Base-by-base conservation (phyloP, 53 echinoderm and acorn worm genomes). In the Astropecten irregularis region DNA sequence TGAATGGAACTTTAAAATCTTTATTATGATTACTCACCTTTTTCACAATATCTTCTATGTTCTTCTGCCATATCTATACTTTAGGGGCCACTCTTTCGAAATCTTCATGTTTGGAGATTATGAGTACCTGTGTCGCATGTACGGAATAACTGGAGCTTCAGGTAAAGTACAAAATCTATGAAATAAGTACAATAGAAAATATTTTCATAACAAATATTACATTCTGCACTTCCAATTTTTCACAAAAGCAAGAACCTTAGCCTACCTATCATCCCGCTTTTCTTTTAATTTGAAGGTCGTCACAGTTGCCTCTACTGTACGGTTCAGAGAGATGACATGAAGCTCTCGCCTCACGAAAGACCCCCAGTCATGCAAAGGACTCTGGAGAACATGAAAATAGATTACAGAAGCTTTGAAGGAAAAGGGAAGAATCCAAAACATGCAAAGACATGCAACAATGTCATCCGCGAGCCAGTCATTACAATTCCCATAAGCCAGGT, bases 291-390 rank as follows among this genome's bases (percentile, higher is more conserved):
- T n/a, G n/a, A n/a, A 89, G 89, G 84, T 65, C 76, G 76, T 13
- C 89, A 89, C 84, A 51, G 73, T 63, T 89, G 89, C 63, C 38
- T 89, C n/a, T 89, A 63, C 25, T 89, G 89, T 35, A 29, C 49
- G 25, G 23, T 54, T 9, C 52, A 83, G 1, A 84, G 52, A 40
- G 28, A 31, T 4, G 53, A 89, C 2, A 87, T 87, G 87, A 48
- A 71, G 19, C 0, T 28, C 15, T 15, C 16, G n/a, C 51, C 0
- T 16, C 50, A 19, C 26, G n/a, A 27, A 2, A 49, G 51, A 50
- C 28, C 15, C 8, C 49, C 59, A 0, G 48, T 61, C 20, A 21
- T 40, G n/a, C 29, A 3, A 9, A 40, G 81, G 44, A 81, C 81
- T 11, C 81, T 81, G n/a, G 28, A 56, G 8, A 60, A 2, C 20